Evolutionary conservation across 2,113 vertebrate species (phyloP).

Genomic region (Takifugu bimaculatus): DNA sequence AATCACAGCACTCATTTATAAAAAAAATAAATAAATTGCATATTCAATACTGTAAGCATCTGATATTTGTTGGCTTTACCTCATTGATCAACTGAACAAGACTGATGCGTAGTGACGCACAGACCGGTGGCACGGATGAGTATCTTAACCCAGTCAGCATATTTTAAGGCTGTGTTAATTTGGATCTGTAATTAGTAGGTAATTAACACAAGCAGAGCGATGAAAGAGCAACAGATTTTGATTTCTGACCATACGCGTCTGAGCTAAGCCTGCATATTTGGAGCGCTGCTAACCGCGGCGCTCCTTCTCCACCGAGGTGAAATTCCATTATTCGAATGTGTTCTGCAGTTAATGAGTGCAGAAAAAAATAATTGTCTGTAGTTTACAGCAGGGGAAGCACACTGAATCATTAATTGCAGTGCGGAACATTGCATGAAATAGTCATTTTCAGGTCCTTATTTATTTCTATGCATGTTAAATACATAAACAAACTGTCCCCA

Average conservation of each 20-base stretch:
- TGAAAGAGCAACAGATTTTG: constrained; percentile 5
- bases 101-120: no score
- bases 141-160: no score
- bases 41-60: no score
- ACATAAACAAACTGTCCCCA: constrained; percentile 6
- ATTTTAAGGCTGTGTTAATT: no score
- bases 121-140: no score
- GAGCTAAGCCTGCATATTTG: background rate
- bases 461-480: constrained; percentile 25
- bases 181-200: background rate
- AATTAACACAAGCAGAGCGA: constrained; percentile 12
- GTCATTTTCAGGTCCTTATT: constrained; percentile 13
- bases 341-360: constrained; percentile 17
- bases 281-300: constrained; percentile 1
- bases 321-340: constrained; percentile 19
- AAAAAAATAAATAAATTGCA: no score
- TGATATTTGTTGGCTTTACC: no score
- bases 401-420: constrained; percentile 4
- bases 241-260: background rate
- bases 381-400: constrained; percentile 7
- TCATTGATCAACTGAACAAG: no score
- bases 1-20: no score
- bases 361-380: constrained; percentile 3
- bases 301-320: background rate
- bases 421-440: constrained; percentile 27